Percentiles rank a stretch among this genome's conserved stretches.
These are phyloP conservation scores for Leptopilina drosophilae DNA, from an alignment of 2,888 invertebrate genomes.

Conservation along the genomic window DNA sequence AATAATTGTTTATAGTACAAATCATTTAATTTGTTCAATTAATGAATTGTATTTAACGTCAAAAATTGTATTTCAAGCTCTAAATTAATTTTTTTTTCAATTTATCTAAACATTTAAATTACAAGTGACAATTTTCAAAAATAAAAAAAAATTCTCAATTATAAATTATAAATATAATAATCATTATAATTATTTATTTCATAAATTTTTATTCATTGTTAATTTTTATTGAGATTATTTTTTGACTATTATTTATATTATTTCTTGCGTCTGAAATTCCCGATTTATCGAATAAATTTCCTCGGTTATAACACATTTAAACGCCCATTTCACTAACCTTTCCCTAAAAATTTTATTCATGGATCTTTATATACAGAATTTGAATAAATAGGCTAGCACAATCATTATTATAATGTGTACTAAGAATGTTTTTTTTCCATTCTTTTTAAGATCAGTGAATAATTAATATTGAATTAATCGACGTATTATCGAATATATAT, in stretches of 20 bases:
- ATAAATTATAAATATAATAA: too few relatives aligned
- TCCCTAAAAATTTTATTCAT: conserved; percentile 54
- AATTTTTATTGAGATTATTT: not conserved
- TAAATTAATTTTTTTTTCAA: too few relatives aligned
- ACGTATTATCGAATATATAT: conserved; percentile 28
- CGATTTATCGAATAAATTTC: not conserved
- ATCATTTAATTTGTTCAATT: too few relatives aligned
- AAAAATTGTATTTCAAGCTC: too few relatives aligned
- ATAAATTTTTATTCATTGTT: not conserved
- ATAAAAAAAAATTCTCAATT: too few relatives aligned
- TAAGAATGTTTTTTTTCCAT: not conserved
- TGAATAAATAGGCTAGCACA: conserved; percentile 70
- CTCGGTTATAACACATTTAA: conserved; percentile 3
- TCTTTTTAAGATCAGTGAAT: conserved; percentile 31
- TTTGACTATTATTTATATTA: too few relatives aligned
- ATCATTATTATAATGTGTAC: conserved; percentile 27
- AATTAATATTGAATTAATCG: conserved; percentile 30
- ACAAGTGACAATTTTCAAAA: too few relatives aligned
- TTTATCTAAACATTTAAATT: too few relatives aligned
- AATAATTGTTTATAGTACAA: too few relatives aligned
- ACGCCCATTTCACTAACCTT: conserved; percentile 16
- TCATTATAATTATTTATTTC: too few relatives aligned
- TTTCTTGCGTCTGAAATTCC: not conserved
- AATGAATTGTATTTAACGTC: too few relatives aligned
- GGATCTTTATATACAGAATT: conserved; percentile 70